Conservation (phyloP, 2,113 vertebrate species). For the Anser brachyrhynchus region DNA sequence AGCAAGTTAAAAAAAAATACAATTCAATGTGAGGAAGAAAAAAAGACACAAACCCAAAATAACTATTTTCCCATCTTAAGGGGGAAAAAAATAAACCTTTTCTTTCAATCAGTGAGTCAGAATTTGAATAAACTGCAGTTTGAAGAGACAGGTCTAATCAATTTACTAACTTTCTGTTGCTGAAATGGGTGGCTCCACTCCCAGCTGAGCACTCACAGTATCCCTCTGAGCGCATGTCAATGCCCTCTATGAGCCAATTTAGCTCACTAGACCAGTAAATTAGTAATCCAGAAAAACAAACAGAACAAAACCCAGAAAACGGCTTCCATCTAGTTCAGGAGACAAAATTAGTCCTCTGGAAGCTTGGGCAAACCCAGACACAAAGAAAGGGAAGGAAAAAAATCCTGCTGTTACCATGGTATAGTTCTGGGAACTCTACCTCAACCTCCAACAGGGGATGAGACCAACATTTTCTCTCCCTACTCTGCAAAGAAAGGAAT, state of each 20-base stretch:
- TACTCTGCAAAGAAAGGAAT: background rate
- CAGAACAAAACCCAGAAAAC: background rate
- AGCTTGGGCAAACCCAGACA: background rate
- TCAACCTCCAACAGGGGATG: background rate
- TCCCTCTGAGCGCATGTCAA: background rate
- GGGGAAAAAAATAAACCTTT: background rate
- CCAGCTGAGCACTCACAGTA: background rate
- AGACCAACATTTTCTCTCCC: accelerated
- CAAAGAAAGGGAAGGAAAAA: background rate
- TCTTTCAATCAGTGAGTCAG: background rate
- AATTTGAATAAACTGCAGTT: background rate
- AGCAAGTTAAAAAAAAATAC: background rate
- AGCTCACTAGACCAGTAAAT: background rate
- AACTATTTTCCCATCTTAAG: background rate
- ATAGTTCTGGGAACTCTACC: background rate
- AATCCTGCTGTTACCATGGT: background rate
- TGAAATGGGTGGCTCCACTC: background rate
- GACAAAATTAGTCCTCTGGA: background rate
- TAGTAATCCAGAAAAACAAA: background rate
- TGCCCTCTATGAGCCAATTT: background rate
- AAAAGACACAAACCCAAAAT: background rate
- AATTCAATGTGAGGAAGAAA: background rate
- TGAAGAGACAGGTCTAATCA: background rate
- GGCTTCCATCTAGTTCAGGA: background rate
- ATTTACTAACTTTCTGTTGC: background rate